Evolutionary conservation across 2,113 vertebrate species (phyloP).

Genomic region (Arenaria interpres): DNA sequence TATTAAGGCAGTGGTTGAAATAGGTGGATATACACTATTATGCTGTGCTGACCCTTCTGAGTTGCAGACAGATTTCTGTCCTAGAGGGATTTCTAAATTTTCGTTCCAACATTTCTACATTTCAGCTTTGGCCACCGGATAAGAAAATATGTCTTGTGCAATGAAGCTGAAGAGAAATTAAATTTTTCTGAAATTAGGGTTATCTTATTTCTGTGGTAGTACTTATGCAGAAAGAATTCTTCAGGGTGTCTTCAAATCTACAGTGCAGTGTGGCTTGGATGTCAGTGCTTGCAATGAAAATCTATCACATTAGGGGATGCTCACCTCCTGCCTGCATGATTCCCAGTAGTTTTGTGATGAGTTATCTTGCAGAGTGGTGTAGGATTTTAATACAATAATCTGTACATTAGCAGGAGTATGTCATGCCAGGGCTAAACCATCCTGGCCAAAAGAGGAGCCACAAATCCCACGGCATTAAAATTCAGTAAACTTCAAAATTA

Average conservation of each 20-base stretch:
- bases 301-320: background rate
- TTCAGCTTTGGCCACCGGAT: background rate
- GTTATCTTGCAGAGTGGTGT: background rate
- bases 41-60: background rate
- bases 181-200: background rate
- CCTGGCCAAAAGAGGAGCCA: background rate
- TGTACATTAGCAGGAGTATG: background rate
- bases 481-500: background rate
- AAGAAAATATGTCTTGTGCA: background rate
- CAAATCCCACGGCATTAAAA: slow-evolving; percentile 23
- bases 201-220: slow-evolving; percentile 1
- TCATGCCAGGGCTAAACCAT: background rate
- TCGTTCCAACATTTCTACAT: background rate
- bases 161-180: background rate
- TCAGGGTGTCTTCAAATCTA: background rate
- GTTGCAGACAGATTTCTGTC: background rate
- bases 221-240: background rate
- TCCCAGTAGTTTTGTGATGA: slow-evolving; percentile 32
- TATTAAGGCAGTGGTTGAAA: background rate
- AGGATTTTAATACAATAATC: slow-evolving; percentile 20
- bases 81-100: slow-evolving; percentile 17
- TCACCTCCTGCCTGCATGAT: slow-evolving; percentile 15
- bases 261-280: background rate
- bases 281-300: background rate
- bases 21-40: background rate